Evolutionary conservation across 2,113 vertebrate genomes (phyloP).

Genomic region (Sylvietta virens): DNA sequence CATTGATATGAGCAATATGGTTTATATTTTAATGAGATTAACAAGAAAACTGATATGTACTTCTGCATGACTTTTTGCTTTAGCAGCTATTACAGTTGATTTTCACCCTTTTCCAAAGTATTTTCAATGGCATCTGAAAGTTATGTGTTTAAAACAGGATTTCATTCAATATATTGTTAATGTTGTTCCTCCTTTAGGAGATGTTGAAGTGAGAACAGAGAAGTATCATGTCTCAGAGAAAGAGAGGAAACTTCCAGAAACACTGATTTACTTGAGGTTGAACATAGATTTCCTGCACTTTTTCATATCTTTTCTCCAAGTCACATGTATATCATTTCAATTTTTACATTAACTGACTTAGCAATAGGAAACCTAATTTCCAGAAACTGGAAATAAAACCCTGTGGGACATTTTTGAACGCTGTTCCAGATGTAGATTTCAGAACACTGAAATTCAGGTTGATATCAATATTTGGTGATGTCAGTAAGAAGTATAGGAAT

Average conservation of each 20-base stretch:
- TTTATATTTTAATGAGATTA: background rate
- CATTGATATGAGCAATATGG: background rate
- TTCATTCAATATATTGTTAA: background rate
- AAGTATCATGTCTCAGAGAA: background rate
- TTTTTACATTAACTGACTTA: background rate
- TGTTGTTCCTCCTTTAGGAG: background rate
- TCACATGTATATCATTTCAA: background rate
- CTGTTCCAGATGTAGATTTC: background rate
- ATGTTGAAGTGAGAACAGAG: background rate
- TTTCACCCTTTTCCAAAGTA: background rate
- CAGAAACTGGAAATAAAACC: background rate
- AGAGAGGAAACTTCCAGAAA: background rate
- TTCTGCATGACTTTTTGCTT: background rate
- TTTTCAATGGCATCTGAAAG: background rate
- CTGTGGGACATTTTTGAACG: background rate
- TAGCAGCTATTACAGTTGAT: background rate
- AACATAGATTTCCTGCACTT: background rate
- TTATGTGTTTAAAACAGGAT: background rate
- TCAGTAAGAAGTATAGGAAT: background rate
- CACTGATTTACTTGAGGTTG: background rate
- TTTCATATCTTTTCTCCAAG: background rate
- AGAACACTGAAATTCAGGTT: background rate
- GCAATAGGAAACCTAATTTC: background rate
- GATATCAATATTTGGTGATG: background rate
- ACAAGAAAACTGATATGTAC: background rate